phyloP scores from a whole-genome alignment of 1,140 invertebrate species.

The Solenopsis fugax region DNA sequence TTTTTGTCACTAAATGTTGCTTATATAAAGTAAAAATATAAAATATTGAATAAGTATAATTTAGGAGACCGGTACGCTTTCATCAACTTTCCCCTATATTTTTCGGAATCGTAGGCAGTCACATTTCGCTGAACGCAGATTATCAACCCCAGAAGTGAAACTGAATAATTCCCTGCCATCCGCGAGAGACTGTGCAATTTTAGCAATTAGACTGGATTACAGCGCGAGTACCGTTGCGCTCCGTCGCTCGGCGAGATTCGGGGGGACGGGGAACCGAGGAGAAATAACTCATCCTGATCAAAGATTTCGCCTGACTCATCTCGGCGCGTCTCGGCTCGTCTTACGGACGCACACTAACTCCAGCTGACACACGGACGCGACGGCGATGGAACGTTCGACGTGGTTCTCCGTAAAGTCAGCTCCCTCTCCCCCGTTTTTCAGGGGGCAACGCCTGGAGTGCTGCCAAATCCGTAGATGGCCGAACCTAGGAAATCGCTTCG shows the following conservation, averaged over 20 bases:
- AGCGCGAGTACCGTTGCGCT: neutral
- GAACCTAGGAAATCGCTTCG: conserved; percentile 14
- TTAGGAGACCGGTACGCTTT: no score
- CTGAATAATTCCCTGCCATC: conserved; percentile 15
- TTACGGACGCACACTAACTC: neutral
- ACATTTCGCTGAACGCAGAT: neutral
- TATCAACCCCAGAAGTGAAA: neutral
- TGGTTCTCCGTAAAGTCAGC: conserved; percentile 29
- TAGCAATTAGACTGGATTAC: conserved; percentile 39
- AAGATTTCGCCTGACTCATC: conserved; percentile 55
- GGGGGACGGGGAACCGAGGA: neutral
- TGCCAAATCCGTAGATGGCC: conserved; percentile 50
- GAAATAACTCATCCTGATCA: conserved; percentile 54
- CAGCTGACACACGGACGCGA: neutral
- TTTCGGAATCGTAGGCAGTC: conserved; percentile 9
- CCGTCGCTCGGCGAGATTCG: neutral
- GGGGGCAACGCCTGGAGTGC: conserved; percentile 33
- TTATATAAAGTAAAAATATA: no score
- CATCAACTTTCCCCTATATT: neutral
- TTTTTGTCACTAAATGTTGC: no score
- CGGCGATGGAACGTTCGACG: neutral
- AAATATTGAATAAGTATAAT: no score
- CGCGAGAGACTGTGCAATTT: conserved; percentile 1
- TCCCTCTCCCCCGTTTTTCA: neutral
- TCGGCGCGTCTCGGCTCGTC: conserved; percentile 14